Evolutionary conservation across 2,797 vertebrate genomes (phyloP), one percentile per base, ranked within the genome.

Genomic region (Clarias laeviceps): DNA sequence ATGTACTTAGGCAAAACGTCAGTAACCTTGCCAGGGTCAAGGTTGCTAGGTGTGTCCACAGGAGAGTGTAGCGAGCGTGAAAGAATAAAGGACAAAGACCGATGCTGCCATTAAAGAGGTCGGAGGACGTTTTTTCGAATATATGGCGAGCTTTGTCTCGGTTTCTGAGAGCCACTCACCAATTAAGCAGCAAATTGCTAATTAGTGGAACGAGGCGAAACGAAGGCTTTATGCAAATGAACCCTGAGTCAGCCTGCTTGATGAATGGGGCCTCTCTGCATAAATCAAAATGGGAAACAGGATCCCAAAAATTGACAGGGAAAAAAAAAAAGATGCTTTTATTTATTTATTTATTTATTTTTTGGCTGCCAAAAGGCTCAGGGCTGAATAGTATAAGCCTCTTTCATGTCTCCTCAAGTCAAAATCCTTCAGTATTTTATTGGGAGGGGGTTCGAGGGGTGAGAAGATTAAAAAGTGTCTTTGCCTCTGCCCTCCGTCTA

Each of bases 111-210:
- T 87, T 83, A 84, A 73, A 29, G 76, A 65, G 88, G 93, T 93
- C 92, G 91, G 91, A 88, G 94, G 93, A 94, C 93, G 50, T 14
- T 94, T 95, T 94, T 94, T 93, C 91, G 93, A 92, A 94, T 85
- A 94, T 85, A 84, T 91, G 90, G 90, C 93, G 90, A 93, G 93
- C 94, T 94, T 95, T 94, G 94, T 95, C 94, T 95, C 90, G 83
- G 45, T 95, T 90, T 94, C 92, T 59, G 90, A 94, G 93, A 94
- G 92, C 92, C 91, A 88, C 92, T 94, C 91, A 92, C 94, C 95
- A 96, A 96, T 96, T 96, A 96, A 96, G 93, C 94, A 94, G 95
- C 94, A 96, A 96, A 96, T 96, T 95, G 94, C 94, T 95, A 96
- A 96, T 96, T 96, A 96, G 95, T 92, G 92, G 94, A 95, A 95